A percentile compares a stretch with the other conserved stretches of the same genome.
Evolutionary conservation across 2,113 vertebrate genomes (phyloP).

Genomic region (Cyprinodon tularosa): DNA sequence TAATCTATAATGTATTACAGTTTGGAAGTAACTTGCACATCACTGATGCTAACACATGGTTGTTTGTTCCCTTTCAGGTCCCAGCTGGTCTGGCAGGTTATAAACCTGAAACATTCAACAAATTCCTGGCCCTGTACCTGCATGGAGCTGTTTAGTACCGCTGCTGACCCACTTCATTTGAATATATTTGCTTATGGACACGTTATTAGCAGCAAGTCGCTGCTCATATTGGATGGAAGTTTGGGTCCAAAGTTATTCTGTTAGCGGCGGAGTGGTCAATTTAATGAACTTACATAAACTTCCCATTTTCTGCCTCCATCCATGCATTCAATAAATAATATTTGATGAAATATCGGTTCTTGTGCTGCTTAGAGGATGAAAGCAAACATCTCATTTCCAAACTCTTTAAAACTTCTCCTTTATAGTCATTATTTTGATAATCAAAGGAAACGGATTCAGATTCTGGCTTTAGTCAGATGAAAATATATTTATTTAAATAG

Average conservation of each 20-base stretch:
- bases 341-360: neutral
- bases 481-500: too few species aligned
- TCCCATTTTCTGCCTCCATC: neutral
- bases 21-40: too few species aligned
- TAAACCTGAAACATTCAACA: constrained; percentile 89
- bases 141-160: constrained; percentile 79
- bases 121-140: constrained; percentile 92
- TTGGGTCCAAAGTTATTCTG: neutral
- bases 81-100: constrained; percentile 89
- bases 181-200: neutral
- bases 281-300: neutral
- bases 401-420: neutral
- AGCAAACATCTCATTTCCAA: neutral
- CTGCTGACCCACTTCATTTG: neutral
- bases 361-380: neutral
- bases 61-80: constrained; percentile 73
- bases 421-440: neutral
- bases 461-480: too few species aligned
- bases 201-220: neutral
- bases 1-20: too few species aligned
- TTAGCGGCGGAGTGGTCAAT: neutral
- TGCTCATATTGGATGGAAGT: neutral
- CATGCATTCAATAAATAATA: neutral
- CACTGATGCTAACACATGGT: constrained; percentile 1
- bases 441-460: too few species aligned